Evolutionary conservation across 1,140 invertebrate species (phyloP), one percentile per base, ranked within the genome.

Genomic region (Halictus rubicundus): DNA sequence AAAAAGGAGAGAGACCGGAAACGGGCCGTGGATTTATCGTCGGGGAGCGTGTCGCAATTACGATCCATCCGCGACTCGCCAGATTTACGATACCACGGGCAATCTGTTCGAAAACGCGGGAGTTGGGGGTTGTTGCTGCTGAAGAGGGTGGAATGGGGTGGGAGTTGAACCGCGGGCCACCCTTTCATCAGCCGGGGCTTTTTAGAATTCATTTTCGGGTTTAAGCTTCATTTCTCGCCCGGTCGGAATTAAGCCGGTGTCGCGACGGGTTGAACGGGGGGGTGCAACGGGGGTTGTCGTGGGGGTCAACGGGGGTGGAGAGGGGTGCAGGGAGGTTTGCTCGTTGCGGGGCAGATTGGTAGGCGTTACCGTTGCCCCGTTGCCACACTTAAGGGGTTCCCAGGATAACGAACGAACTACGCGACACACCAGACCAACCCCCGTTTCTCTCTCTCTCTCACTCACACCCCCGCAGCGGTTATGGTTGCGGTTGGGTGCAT

Each of bases 181-280:
- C 42, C 69, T 85, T 88, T 89, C 83, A 88, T 83, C 81, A 85
- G 68, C 75, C 32, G 81, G 71, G 75, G 86, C 86, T 91, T 92
- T 92, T 91, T 90, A 90, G 88, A 90, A 91, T 92, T 92, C 89
- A 92, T 92, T 92, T 92, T 91, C 88, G 87, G 90, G 88, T 88
- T 89, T 86, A 86, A 83, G 87, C 87, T 89, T 88, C 81, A 86
- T 89, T 89, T 81, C 80, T 82, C 81, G 32, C 52, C 32, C 78
- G 78, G 80, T 80, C 81, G 82, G 89, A 89, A 88, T 88, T 88
- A 84, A 84, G 83, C 88, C 77, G 78, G 77, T 61, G 60, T 27
- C 60, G 23, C 39, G 68, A 60, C 80, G 74, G 79, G 81, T 71
- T 19, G 59, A 32, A 32, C 32, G 32, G 32, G 32, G 32, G 32